A percentile compares a stretch with the other conserved stretches of the same genome.
phyloP scores from a whole-genome alignment of 2,888 invertebrate genomes.

The Drosophila maculinotata region DNA sequence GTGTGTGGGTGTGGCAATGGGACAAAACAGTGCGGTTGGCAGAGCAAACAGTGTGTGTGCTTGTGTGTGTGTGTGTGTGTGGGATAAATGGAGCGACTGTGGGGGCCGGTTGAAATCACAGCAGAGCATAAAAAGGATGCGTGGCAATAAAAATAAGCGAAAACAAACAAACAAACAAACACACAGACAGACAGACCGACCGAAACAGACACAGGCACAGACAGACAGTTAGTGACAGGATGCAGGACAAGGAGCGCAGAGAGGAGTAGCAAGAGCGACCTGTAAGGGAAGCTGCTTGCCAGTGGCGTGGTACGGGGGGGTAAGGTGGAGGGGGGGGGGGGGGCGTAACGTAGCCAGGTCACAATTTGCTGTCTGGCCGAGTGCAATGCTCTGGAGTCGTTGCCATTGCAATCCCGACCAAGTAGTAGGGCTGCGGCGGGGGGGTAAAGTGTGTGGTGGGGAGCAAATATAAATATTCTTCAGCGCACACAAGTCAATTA shows the following conservation, averaged over 20 bases:
- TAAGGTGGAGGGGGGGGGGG: no score
- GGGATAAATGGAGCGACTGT: conserved; percentile 38
- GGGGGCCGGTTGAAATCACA: conserved; percentile 59
- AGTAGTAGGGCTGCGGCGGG: neutral
- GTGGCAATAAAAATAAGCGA: conserved; percentile 71
- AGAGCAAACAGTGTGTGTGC: conserved; percentile 56
- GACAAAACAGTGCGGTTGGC: conserved; percentile 60
- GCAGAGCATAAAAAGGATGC: conserved; percentile 71
- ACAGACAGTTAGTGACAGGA: conserved; percentile 39
- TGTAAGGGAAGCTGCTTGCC: no score
- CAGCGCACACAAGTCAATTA: conserved; percentile 51
- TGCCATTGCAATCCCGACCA: conserved; percentile 19
- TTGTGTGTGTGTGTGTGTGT: no score
- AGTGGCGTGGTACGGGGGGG: no score
- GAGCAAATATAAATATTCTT: conserved; percentile 33
- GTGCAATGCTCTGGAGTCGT: conserved; percentile 51
- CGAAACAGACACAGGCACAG: conserved; percentile 12
- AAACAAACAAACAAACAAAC: conserved; percentile 53
- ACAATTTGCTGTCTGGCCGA: conserved; percentile 50
- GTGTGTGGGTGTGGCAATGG: conserved; percentile 26
- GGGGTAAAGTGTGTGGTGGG: neutral
- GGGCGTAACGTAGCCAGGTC: conserved; percentile 24
- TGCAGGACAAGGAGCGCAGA: conserved; percentile 5
- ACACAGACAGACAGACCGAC: conserved; percentile 13
- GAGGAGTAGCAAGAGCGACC: neutral